Conservation (phyloP, 2,888 invertebrate species). For the Eucera pruinosa region DNA sequence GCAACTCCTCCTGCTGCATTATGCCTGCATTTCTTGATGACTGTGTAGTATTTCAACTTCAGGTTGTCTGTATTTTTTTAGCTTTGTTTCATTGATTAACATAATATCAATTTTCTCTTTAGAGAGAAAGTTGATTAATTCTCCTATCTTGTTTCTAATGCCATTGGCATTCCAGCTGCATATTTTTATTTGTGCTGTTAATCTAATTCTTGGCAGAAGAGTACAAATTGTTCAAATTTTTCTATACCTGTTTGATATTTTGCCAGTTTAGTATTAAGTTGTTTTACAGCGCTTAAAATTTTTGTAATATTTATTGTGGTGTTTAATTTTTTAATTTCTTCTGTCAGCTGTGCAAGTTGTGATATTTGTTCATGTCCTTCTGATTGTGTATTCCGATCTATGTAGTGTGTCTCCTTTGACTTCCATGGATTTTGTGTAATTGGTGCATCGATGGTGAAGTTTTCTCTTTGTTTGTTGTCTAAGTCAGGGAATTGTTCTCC, state of each 20-base stretch:
- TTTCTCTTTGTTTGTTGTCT: neutral
- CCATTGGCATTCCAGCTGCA: too few species aligned
- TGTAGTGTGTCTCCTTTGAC: neutral
- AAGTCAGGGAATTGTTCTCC: too few species aligned
- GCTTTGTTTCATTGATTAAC: neutral
- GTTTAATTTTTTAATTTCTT: neutral
- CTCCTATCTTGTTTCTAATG: too few species aligned
- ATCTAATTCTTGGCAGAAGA: too few species aligned
- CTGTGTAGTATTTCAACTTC: neutral
- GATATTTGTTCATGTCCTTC: too few species aligned
- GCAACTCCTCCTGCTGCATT: too few species aligned
- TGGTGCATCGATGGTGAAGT: neutral
- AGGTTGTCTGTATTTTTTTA: conserved; percentile 1
- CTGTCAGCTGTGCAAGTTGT: conserved; percentile 6
- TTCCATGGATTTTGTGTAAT: neutral
- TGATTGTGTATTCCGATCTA: neutral
- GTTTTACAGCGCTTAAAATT: neutral
- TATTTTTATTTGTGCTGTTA: too few species aligned
- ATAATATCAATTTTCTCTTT: too few species aligned
- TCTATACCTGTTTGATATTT: neutral
- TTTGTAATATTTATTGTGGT: neutral
- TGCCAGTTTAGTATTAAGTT: neutral
- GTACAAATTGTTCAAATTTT: too few species aligned
- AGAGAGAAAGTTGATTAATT: too few species aligned
- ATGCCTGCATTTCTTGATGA: too few species aligned